Conservation (phyloP, 2,113 vertebrate genomes). For the Phoxinus phoxinus region DNA sequence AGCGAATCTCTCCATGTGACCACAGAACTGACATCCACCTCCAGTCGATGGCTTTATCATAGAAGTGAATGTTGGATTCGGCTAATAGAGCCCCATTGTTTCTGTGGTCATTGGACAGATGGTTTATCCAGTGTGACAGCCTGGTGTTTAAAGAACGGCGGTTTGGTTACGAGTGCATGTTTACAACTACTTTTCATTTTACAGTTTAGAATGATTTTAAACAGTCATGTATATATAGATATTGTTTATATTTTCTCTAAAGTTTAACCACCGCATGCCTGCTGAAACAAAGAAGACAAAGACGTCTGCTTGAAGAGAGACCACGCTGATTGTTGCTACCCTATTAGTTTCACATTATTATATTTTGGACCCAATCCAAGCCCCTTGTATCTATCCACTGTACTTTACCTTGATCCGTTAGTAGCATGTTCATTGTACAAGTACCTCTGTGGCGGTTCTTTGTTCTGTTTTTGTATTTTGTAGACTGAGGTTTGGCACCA, state of each 20-base stretch:
- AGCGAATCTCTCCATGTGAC: slow-evolving; percentile 36
- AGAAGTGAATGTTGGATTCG: slow-evolving; percentile 29
- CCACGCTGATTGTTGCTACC: slow-evolving; percentile 48
- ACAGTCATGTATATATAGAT: slow-evolving; percentile 67
- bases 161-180: slow-evolving; percentile 75
- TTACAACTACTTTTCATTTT: slow-evolving; percentile 75
- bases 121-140: slow-evolving; percentile 56
- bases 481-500: slow-evolving; percentile 26
- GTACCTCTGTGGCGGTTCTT: slow-evolving; percentile 49
- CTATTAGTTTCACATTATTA: slow-evolving; percentile 51
- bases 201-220: slow-evolving; percentile 65
- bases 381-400: slow-evolving; percentile 55
- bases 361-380: slow-evolving; percentile 53
- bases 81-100: slow-evolving; percentile 37
- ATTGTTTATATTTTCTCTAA: slow-evolving; percentile 75
- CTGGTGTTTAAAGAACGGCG: slow-evolving; percentile 54
- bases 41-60: slow-evolving; percentile 20
- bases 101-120: slow-evolving; percentile 51
- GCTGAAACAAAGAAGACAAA: slow-evolving; percentile 70
- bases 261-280: slow-evolving; percentile 74
- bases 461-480: slow-evolving; percentile 38
- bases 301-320: slow-evolving; percentile 55
- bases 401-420: slow-evolving; percentile 51
- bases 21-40: slow-evolving; percentile 32
- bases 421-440: slow-evolving; percentile 62